Base-by-base conservation (phyloP, 2,888 invertebrate genomes). In the Thera britannica region DNA sequence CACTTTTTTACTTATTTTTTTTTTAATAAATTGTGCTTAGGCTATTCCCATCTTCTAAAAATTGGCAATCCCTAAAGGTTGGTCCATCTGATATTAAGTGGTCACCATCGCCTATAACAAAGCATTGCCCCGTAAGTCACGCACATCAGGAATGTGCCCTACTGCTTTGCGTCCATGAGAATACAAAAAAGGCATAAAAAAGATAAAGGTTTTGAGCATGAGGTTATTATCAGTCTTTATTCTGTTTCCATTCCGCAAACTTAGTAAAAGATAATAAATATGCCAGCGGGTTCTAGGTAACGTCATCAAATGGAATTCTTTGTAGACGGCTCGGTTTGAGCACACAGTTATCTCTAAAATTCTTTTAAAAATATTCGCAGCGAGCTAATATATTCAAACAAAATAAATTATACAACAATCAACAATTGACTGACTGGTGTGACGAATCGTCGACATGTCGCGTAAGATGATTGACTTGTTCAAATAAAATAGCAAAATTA, bases 271-370 rank as follows among this genome's bases (percentile, higher is more conserved):
- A 34, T 9, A 52, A 9, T 34, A 34, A 34, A 52, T n/a, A 5
- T 34, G 9, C 34, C 9, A 3, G 8, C 34, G 8, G 44, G 44
- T 46, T 46, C 44, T 46, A 46, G 44, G 44, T 46, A 23, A 34
- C 44, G 65, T 65, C 68, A 65, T 62, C 57, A 44, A 65, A 55
- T 44, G 65, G 65, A 61, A 65, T 65, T 55, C 54, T 56, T 57
- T 61, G 57, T 67, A 35, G 48, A 61, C 38, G 61, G 51, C 55
- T 60, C 11, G 46, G 48, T 59, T 55, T 46, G 58, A 46, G 36
- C 59, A 41, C 48, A 34, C 48, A 34, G 49, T 68, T 64, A 61
- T 65, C 60, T 65, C 41, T 58, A 9, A 67, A 62, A 59, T 62
- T 55, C 58, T 60, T 68, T 68, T 38, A 51, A 64, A 63, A 46